Percentiles rank a stretch among this genome's conserved stretches.
Conservation (phyloP, 2,888 invertebrate species). For the Rotaria socialis region DNA sequence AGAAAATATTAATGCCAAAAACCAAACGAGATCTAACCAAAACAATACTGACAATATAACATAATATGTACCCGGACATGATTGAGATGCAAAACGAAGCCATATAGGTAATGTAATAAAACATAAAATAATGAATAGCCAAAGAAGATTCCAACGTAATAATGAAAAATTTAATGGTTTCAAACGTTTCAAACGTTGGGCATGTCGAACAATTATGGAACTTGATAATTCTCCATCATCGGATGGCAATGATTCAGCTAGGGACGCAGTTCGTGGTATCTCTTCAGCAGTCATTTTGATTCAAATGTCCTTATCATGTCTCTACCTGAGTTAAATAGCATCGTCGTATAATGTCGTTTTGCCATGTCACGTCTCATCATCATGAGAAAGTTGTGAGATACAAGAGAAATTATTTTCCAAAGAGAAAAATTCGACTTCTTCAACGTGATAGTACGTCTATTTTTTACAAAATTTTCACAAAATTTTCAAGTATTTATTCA, state of each 20-base stretch:
- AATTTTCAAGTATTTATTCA: neutral
- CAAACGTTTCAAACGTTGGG: neutral
- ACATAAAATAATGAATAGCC: neutral
- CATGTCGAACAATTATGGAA: neutral
- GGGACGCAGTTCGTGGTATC: neutral
- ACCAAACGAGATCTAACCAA: constrained; percentile 30
- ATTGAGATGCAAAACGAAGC: constrained; percentile 3
- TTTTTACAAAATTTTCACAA: too few species aligned
- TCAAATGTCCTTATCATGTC: neutral
- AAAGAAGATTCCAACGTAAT: constrained; percentile 21
- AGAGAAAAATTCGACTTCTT: too few species aligned
- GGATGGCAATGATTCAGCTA: neutral
- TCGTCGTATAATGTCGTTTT: neutral
- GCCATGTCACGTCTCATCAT: neutral
- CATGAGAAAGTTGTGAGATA: neutral
- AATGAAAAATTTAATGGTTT: neutral
- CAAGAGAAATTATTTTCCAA: too few species aligned
- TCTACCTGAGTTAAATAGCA: neutral
- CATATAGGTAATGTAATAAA: neutral
- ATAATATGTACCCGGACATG: neutral
- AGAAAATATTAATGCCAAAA: neutral
- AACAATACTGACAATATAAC: neutral
- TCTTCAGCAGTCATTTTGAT: neutral
- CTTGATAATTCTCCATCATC: neutral
- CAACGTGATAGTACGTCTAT: too few species aligned